A percentile compares a stretch with the other conserved stretches of the same genome.
Conservation (phyloP, 2,113 vertebrate species). For the Osmerus mordax region DNA sequence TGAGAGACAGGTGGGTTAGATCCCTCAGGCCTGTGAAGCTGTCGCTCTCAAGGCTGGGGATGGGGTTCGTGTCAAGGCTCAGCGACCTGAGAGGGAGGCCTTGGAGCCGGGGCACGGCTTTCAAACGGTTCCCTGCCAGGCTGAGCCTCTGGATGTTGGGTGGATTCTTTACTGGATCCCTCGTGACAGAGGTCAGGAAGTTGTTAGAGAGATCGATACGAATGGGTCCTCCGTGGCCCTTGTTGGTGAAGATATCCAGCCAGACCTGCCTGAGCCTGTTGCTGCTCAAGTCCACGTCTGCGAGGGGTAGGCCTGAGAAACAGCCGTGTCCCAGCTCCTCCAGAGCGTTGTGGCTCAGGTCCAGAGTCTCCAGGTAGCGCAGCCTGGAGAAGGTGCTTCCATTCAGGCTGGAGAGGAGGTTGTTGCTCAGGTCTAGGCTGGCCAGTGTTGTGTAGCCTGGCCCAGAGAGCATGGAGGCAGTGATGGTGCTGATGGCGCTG, state of each 20-base stretch:
- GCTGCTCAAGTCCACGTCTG: conserved; percentile 78
- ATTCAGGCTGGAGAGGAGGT: conserved; percentile 71
- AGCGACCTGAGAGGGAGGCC: conserved; percentile 78
- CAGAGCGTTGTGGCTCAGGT: conserved; percentile 82
- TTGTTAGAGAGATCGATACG: conserved; percentile 81
- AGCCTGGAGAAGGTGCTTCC: conserved; percentile 77
- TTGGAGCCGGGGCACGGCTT: conserved; percentile 64
- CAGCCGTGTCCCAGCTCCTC: conserved; percentile 68
- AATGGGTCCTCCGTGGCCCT: conserved; percentile 70
- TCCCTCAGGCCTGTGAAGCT: conserved; percentile 69
- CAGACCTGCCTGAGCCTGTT: conserved; percentile 73
- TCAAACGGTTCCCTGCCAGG: conserved; percentile 76
- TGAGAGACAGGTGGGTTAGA: conserved; percentile 77
- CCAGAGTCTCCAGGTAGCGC: conserved; percentile 82
- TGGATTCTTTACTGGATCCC: conserved; percentile 4
- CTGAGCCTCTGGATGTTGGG: conserved; percentile 79
- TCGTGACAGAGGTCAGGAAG: conserved; percentile 54
- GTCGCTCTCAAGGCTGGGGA: conserved; percentile 61
- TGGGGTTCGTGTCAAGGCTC: conserved; percentile 77
- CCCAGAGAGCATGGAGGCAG: conserved; percentile 77
- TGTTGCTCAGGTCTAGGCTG: conserved; percentile 82
- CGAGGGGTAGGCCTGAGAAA: conserved; percentile 75
- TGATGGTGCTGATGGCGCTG: conserved; percentile 76
- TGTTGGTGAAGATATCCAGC: conserved; percentile 67
- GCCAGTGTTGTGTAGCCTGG: conserved; percentile 84